Evolutionary conservation across 2,113 vertebrate species (phyloP), one percentile per base, ranked within the genome.

Genomic region (Gobio gobio): DNA sequence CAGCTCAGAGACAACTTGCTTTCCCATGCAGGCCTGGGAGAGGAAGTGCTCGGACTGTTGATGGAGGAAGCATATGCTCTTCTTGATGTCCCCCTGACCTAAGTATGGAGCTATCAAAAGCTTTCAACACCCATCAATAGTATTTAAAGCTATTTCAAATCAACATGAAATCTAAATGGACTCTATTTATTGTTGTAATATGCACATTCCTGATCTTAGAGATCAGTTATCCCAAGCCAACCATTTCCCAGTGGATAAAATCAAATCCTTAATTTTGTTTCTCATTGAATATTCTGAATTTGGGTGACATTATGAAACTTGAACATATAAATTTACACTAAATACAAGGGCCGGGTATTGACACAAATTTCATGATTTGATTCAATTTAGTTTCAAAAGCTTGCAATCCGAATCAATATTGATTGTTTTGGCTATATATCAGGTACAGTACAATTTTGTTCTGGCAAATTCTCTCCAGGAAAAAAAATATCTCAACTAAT

Each of bases 41-140:
- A 86, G 74, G 74, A 86, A 36, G 61, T 73, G 51, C 47, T 20
- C 33, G 18, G 59, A 47, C 64, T 8, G 49, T 47, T 87, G 86
- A 91, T 91, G 83, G 82, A 86, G 82, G 29, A 85, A 90, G 76
- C 90, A 92, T 87, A 89, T 88, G 90, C 74, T 82, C 40, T 29
- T 82, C 54, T 79, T 43, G 13, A 40, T 49, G 56, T 29, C n/a
- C 29, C 47, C 76, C 8, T 10, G 68, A 56, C 33, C 26, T 63
- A 47, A n/a, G 49, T 43, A 45, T 61, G 5, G 36, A 72, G 26
- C 29, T 79, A 43, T 54, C 40, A 20, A 20, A 76, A 13, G 26
- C 36, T 20, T 84, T 9, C 8, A 49, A 56, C 18, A 47, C 24
- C 26, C 13, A 36, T 40, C 18, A 70, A 20, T 70, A 43, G 20